These are phyloP conservation scores for Malurus cyaneus DNA, from an alignment of 2,113 vertebrate genomes.

Conservation along the genomic window DNA sequence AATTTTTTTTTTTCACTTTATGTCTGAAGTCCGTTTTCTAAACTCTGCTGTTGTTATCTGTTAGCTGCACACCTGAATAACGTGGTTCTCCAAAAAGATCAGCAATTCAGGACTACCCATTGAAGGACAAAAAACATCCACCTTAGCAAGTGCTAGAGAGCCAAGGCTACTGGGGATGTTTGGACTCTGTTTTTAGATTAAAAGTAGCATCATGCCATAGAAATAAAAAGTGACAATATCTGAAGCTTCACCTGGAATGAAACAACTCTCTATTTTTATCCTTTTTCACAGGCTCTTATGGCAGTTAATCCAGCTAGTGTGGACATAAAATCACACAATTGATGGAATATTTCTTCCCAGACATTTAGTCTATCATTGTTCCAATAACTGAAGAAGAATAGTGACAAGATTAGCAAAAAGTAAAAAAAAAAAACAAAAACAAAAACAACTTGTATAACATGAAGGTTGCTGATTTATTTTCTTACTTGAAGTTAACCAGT, in stretches of 20 bases:
- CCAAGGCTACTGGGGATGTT: background rate
- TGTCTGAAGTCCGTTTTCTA: background rate
- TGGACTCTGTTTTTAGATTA: background rate
- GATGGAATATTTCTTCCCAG: background rate
- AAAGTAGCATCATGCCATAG: background rate
- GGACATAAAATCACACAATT: background rate
- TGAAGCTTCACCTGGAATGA: background rate
- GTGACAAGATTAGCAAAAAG: background rate
- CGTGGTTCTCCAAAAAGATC: background rate
- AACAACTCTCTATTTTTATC: background rate
- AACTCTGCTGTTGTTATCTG: background rate
- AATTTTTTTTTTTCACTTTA: background rate
- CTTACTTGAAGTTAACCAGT: background rate
- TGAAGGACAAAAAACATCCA: background rate
- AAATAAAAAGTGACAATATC: background rate
- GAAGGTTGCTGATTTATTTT: background rate
- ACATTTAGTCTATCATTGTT: background rate
- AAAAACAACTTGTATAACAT: background rate
- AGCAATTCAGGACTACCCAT: background rate
- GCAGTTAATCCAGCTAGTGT: background rate
- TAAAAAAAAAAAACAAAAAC: background rate
- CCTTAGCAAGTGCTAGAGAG: background rate
- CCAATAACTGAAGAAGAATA: background rate
- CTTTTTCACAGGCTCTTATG: background rate
- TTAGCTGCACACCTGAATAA: background rate